Base-by-base conservation (phyloP, 1,140 invertebrate genomes). In the Drosophila rufa region DNA sequence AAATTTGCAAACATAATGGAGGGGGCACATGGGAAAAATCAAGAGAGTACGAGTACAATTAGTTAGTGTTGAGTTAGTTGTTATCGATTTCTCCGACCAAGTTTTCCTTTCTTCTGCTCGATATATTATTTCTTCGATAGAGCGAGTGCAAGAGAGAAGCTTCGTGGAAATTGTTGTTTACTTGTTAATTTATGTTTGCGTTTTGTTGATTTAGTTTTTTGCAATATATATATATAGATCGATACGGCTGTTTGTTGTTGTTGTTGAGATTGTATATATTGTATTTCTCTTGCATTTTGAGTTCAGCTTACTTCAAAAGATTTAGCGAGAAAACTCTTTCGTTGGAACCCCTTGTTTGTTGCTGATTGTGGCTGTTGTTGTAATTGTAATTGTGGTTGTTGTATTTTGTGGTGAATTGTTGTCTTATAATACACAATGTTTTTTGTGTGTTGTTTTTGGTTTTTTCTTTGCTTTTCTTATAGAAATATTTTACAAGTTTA, bases 391-490 rank as follows among this genome's bases (percentile, higher is more conserved):
- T 50, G 64, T 59, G 17, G n/a, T 48, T 64, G 40, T 69, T 25
- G 47, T 61, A 22, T 51, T 40, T 66, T 58, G 70, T 84, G 69
- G 77, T 84, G 77, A 65, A 73, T 62, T 42, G 57, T 84, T 84
- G 81, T 80, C 42, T 53, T 84, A 84, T 84, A 80, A 66, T 84
- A 84, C 81, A 84, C 55, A 77, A 84, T 84, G 81, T 84, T 61
- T 77, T 40, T 15, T 36, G 45, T 33, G 45, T 69, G 25, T 47
- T 70, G 42, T 46, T 17, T 62, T 74, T 68, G 53, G 64, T 11
- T 27, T 38, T 30, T 62, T 19, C 22, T 62, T 48, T 38, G 40
- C 19, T 46, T 53, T 64, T 69, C 42, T 43, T 45, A 45, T 62
- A 25, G 66, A 59, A 46, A 59, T 73, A 58, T 43, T 60, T 73